Base-by-base conservation (phyloP, 1,140 invertebrate genomes). In the Sesamia nonagrioides region DNA sequence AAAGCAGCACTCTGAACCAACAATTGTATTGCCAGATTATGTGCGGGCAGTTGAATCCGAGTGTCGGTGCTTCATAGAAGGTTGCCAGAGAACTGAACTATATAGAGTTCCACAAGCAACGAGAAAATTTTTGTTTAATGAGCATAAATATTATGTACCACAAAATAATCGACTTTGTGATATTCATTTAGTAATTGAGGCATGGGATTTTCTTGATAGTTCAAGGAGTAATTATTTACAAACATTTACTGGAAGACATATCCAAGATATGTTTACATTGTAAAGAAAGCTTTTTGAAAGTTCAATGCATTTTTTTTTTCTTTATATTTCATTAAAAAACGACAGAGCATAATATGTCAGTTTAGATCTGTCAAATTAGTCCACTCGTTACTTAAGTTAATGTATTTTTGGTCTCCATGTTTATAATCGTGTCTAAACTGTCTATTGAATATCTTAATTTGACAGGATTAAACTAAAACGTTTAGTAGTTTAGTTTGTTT, bases 141-240 rank as follows among this genome's bases (percentile, higher is more conserved):
- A 45, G 33, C 72, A 77, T 79, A 82, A 82, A 73, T 82, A 82
- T 80, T 82, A 82, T 35, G 66, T 82, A 2, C 81, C 81, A 17
- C 74, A 75, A 75, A 82, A 80, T 48, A 82, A 82, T 63, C 60
- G 35, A 27, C 35, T 63, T 11, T 63, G 60, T 37, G 60, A 63
- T 37, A 1, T 11, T 1, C 78, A 82, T 79, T 77, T 82, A 48
- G 74, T 77, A 35, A 73, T 79, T 35, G 73, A 69, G 56, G 27
- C 60, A 63, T 63, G 60, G 60, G 60, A 63, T 15, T 63, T 63
- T 15, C 33, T 63, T n/a, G 21, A 79, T 52, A 77, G 77, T 66
- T 77, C 79, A 33, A 82, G 68, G 37, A 58, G 11, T 60, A 82
- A 78, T 72, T 81, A 79, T 76, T 42, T 78, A 50, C 74, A 81